Evolutionary conservation across 2,113 vertebrate genomes (phyloP), one percentile per base, ranked within the genome.

Genomic region (Cynoglossus semilaevis): DNA sequence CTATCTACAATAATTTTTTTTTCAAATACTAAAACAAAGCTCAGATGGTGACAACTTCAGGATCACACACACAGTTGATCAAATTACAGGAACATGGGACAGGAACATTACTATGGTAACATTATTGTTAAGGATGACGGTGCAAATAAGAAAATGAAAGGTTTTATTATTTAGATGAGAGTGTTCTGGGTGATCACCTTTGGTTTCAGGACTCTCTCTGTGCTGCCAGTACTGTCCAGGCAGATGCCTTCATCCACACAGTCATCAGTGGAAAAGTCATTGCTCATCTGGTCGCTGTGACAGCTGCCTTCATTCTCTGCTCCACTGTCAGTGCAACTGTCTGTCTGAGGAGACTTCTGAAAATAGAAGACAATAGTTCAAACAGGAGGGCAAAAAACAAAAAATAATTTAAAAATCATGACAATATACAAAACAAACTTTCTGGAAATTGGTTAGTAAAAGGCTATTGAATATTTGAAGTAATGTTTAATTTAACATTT

Each of bases 271-370:
- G 94, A 97, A 87, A 99, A 99, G 79, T 99, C 97, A 43, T 96
- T 99, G 90, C 95, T 98, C 95, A 98, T 95, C 86, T 99, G 97
- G 90, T 99, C 97, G 46, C 97, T 99, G 90, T 99, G 97, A 88
- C 96, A 99, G 83, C 97, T 99, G 72, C 96, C 97, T 92, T 99
- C 97, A 68, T 99, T 99, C 87, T 99, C 97, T 12, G 97, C 97
- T 71, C 97, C 97, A 46, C 97, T 99, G 80, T 99, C 97, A 56
- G 96, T 98, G 84, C 96, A 97, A 86, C 97, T 99, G 85, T 99
- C 97, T 0, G 97, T 98, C 88, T 99, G 96, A 73, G 96, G 96
- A 29, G 96, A 99, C 85, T 99, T 99, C 97, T 99, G 88, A 58
- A 63, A 52, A 1, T 15, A n/a, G 41, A 0, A 34, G 14, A 49